A percentile compares a stretch with the other conserved stretches of the same genome.
phyloP scores from a whole-genome alignment of 2,113 vertebrate species.

The Chionodraco myersi region DNA sequence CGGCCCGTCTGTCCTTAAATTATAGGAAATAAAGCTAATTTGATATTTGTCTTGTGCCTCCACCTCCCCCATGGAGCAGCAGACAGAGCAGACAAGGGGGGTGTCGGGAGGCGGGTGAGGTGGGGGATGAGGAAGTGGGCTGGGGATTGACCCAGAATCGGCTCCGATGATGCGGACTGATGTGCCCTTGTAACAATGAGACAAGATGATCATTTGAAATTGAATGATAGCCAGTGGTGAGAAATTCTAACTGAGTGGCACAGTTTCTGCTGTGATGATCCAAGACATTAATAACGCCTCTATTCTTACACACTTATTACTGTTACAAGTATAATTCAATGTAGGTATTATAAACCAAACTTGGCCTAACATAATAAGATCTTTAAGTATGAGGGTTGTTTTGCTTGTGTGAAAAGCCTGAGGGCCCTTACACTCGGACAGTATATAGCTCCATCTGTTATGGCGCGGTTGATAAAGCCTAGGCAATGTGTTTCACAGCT shows the following conservation, averaged over 20 bases:
- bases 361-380: neutral
- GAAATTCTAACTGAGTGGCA: slow-evolving; percentile 17
- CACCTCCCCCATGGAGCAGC: slow-evolving; percentile 55
- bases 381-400: slow-evolving; percentile 4
- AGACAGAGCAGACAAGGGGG: slow-evolving; percentile 57
- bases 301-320: neutral
- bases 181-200: slow-evolving; percentile 60
- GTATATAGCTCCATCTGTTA: slow-evolving; percentile 9
- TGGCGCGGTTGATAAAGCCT: slow-evolving; percentile 15
- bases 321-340: neutral
- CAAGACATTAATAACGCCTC: neutral
- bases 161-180: slow-evolving; percentile 67
- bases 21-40: slow-evolving; percentile 71
- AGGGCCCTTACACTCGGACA: slow-evolving; percentile 14
- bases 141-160: slow-evolving; percentile 79
- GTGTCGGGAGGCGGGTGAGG: slow-evolving; percentile 25
- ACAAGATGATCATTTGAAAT: slow-evolving; percentile 43
- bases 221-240: slow-evolving; percentile 32
- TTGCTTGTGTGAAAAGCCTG: slow-evolving; percentile 17
- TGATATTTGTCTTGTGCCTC: slow-evolving; percentile 45
- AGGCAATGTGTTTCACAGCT: slow-evolving; percentile 11
- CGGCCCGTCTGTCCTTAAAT: slow-evolving; percentile 57
- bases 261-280: slow-evolving; percentile 1
- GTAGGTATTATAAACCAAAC: neutral
- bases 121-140: slow-evolving; percentile 54